Percentiles rank a stretch among this genome's conserved stretches.
phyloP scores from a whole-genome alignment of 2,888 invertebrate species.

The Sarcophaga caerulescens region DNA sequence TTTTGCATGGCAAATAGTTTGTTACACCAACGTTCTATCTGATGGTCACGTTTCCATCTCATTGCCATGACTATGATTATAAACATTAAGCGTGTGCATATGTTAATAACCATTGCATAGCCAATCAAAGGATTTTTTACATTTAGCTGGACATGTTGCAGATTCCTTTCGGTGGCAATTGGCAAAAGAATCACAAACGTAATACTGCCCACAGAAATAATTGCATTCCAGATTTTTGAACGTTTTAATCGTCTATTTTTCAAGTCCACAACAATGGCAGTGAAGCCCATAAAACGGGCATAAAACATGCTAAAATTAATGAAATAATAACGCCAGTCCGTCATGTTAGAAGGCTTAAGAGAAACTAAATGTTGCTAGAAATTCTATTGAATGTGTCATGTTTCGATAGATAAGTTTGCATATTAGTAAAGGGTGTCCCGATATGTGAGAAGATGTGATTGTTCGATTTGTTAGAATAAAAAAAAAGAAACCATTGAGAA shows the following conservation, averaged over 20 bases:
- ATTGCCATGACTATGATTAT: not conserved
- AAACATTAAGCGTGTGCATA: slow-evolving; percentile 13
- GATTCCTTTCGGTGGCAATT: slow-evolving; percentile 5
- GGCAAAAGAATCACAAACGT: not conserved
- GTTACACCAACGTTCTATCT: slow-evolving; percentile 28
- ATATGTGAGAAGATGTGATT: no score
- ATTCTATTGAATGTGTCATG: not conserved
- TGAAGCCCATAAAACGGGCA: slow-evolving; percentile 15
- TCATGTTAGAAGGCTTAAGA: slow-evolving; percentile 18
- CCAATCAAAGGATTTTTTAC: slow-evolving; percentile 45
- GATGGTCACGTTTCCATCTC: slow-evolving; percentile 20
- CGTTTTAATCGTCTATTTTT: slow-evolving; percentile 12
- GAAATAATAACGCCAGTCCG: slow-evolving; percentile 13
- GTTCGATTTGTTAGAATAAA: no score
- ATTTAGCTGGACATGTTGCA: slow-evolving; percentile 32
- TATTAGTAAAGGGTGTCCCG: no score
- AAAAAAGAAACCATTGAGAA: no score
- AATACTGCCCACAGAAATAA: not conserved
- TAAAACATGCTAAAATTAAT: slow-evolving; percentile 13
- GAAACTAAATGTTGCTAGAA: slow-evolving; percentile 9
- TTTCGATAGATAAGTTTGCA: no score
- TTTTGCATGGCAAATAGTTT: slow-evolving; percentile 37
- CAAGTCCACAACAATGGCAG: slow-evolving; percentile 18
- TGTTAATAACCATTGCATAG: slow-evolving; percentile 28
- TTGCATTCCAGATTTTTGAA: slow-evolving; percentile 18